These are phyloP conservation scores for Branchellion lobata DNA, from an alignment of 2,888 invertebrate species.

Conservation along the genomic window DNA sequence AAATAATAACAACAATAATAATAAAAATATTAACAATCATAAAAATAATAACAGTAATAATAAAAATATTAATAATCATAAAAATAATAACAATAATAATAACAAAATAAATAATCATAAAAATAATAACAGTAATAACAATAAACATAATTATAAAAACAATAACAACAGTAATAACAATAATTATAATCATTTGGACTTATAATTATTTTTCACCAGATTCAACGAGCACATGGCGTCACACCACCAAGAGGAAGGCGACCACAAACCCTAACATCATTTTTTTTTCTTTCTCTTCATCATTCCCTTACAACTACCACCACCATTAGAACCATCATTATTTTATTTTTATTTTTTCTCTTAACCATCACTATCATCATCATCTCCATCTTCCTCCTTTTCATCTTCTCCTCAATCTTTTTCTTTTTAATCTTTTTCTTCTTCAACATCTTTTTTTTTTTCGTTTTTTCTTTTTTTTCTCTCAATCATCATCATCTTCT, in stretches of 20 bases:
- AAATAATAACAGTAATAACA: not conserved
- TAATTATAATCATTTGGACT: constrained; percentile 1
- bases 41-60: no score
- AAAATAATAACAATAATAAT: constrained; percentile 45
- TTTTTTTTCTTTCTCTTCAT: not conserved
- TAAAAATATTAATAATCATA: no score
- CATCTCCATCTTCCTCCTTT: no score
- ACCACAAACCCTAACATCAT: constrained; percentile 50
- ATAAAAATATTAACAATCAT: not conserved
- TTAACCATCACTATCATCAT: no score
- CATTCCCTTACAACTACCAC: not conserved
- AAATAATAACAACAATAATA: not conserved
- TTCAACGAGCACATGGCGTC: constrained; percentile 60
- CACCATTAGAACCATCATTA: not conserved
- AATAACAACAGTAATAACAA: not conserved
- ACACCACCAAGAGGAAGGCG: constrained; percentile 47
- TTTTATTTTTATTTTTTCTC: not conserved
- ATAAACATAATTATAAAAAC: not conserved
- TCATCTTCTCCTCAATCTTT: no score
- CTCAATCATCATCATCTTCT: no score
- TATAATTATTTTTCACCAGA: constrained; percentile 55
- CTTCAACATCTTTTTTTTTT: no score
- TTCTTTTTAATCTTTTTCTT: no score
- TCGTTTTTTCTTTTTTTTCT: no score
- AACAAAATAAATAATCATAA: constrained; percentile 31